Percentiles rank a stretch among this genome's conserved stretches.
Conservation (phyloP, 2,888 invertebrate genomes). For the Gandaritis pyraliata region DNA sequence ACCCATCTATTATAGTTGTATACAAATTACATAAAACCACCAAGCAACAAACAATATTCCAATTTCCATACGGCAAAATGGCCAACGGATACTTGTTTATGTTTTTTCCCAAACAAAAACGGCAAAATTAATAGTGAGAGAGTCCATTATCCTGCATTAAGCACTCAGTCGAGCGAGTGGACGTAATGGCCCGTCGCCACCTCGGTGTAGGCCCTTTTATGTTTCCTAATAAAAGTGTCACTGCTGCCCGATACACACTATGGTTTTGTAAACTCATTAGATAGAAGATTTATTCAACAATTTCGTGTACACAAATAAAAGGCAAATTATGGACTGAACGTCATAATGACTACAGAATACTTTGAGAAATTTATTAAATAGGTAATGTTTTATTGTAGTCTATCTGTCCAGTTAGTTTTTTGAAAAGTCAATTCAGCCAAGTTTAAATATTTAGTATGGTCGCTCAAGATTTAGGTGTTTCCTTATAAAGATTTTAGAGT, state of each 20-base stretch:
- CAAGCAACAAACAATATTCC: slow-evolving; percentile 1
- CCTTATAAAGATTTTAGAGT: too few species aligned
- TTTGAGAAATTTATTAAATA: neutral
- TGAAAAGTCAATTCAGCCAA: too few species aligned
- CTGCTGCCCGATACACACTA: slow-evolving; percentile 56
- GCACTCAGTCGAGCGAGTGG: slow-evolving; percentile 72
- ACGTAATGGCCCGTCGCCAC: slow-evolving; percentile 66
- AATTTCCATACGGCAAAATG: slow-evolving; percentile 28
- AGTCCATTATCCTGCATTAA: slow-evolving; percentile 78
- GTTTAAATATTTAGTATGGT: too few species aligned
- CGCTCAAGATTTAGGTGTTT: too few species aligned
- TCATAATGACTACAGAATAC: too few species aligned
- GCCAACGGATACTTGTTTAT: slow-evolving; percentile 54
- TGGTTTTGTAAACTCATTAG: slow-evolving; percentile 46
- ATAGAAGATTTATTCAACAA: slow-evolving; percentile 23
- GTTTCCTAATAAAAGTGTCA: slow-evolving; percentile 69
- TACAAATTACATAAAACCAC: slow-evolving; percentile 5
- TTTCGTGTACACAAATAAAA: neutral
- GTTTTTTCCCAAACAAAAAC: slow-evolving; percentile 65
- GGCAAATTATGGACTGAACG: neutral
- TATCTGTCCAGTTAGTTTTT: too few species aligned
- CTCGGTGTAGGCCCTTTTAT: slow-evolving; percentile 61
- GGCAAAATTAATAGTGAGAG: slow-evolving; percentile 75
- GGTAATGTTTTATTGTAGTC: too few species aligned
- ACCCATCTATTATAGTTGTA: too few species aligned